Conservation (phyloP, 2,888 invertebrate genomes). For the Eupithecia vulgata region DNA sequence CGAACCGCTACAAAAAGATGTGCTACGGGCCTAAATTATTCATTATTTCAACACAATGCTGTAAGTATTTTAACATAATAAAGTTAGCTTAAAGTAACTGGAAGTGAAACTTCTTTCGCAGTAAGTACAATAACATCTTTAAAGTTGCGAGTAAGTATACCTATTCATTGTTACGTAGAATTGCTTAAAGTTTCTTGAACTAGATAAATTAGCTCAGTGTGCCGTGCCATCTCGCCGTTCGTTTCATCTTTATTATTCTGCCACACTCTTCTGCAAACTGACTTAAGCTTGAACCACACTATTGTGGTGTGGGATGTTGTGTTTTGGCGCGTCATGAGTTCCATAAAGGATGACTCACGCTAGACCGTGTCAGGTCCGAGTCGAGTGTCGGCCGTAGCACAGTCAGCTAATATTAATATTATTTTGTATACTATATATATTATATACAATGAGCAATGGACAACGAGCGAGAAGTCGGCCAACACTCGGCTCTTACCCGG, state of each 20-base stretch:
- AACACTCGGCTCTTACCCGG: no score
- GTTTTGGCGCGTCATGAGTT: no score
- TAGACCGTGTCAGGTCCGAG: no score
- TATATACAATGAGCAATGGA: no score
- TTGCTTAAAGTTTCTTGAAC: slow-evolving; percentile 56
- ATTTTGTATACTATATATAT: no score
- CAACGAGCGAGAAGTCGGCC: no score
- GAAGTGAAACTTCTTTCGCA: slow-evolving; percentile 20
- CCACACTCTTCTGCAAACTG: slow-evolving; percentile 29
- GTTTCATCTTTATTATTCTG: slow-evolving; percentile 40
- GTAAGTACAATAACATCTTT: slow-evolving; percentile 8
- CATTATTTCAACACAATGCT: neutral
- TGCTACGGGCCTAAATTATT: no score
- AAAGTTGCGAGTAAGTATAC: slow-evolving; percentile 31
- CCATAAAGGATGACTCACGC: no score
- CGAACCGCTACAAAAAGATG: no score
- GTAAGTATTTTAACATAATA: slow-evolving; percentile 2
- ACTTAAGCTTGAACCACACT: slow-evolving; percentile 1
- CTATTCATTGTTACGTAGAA: slow-evolving; percentile 53
- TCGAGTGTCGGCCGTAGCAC: no score
- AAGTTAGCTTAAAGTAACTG: neutral
- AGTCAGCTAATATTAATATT: no score
- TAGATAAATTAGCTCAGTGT: slow-evolving; percentile 52
- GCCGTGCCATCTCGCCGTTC: slow-evolving; percentile 38
- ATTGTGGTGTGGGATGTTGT: neutral